These are phyloP conservation scores for Anguilla obscura DNA, from an alignment of 2,797 vertebrate species.

Conservation along the genomic window DNA sequence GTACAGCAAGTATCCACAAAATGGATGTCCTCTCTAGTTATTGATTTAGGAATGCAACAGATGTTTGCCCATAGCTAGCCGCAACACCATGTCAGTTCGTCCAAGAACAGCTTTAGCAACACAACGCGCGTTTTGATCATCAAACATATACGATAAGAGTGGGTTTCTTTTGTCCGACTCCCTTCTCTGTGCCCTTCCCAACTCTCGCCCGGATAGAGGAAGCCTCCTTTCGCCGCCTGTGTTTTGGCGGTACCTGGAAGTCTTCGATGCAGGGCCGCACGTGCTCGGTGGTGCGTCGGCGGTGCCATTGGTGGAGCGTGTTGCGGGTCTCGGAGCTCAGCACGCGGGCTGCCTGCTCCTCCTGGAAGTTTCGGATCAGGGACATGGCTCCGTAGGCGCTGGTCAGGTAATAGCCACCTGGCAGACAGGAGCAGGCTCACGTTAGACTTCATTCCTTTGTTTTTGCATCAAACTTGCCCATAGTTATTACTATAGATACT, in stretches of 20 bases:
- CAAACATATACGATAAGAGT: neutral
- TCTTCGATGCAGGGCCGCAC: constrained; percentile 86
- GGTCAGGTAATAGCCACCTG: constrained; percentile 94
- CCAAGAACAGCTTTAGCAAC: neutral
- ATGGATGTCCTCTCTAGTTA: neutral
- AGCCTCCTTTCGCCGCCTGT: neutral
- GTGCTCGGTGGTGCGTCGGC: constrained; percentile 82
- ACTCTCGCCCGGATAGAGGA: neutral
- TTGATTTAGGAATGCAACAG: neutral
- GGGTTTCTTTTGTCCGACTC: neutral
- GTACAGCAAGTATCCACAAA: neutral
- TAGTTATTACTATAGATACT: too few relatives aligned
- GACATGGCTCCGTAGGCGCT: constrained; percentile 91
- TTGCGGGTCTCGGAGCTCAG: constrained; percentile 83
- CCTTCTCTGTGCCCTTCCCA: neutral
- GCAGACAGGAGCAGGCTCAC: neutral
- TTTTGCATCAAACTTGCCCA: too few relatives aligned
- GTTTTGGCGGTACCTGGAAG: constrained; percentile 80
- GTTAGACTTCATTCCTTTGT: neutral
- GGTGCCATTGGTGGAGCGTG: constrained; percentile 91
- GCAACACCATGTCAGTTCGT: neutral
- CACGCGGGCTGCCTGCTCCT: constrained; percentile 84
- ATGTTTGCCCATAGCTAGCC: neutral
- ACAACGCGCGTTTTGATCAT: neutral
- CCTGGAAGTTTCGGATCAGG: constrained; percentile 89